phyloP scores from a whole-genome alignment of 2,797 vertebrate species.

The Sebastiscus albofasciatus region DNA sequence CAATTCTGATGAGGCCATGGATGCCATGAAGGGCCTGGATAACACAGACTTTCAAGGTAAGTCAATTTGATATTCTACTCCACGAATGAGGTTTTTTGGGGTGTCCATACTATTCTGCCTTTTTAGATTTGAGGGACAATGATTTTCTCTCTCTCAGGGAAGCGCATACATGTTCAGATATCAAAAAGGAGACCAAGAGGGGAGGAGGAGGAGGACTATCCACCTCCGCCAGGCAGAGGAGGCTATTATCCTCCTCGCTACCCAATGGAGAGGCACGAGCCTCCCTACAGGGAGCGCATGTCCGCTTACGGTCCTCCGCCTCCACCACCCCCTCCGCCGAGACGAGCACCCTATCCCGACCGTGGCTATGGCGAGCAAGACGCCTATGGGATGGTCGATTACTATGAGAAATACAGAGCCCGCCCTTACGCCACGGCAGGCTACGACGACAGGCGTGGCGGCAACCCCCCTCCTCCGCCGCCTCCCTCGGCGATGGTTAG shows the following conservation, averaged over 20 bases:
- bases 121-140: constrained; percentile 17
- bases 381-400: constrained; percentile 78
- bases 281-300: constrained; percentile 74
- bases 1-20: constrained; percentile 85
- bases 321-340: constrained; percentile 74
- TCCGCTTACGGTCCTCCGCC: constrained; percentile 74
- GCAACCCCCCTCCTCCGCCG: constrained; percentile 82
- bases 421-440: constrained; percentile 63
- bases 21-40: constrained; percentile 84
- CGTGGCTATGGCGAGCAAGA: constrained; percentile 69
- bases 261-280: constrained; percentile 73
- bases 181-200: constrained; percentile 93
- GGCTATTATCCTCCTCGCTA: constrained; percentile 78
- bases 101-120: background rate
- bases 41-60: constrained; percentile 85
- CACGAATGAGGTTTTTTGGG: background rate
- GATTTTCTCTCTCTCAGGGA: constrained; percentile 80
- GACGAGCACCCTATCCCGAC: constrained; percentile 73
- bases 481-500: constrained; percentile 85
- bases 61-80: background rate
- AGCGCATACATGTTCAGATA: constrained; percentile 94
- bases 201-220: constrained; percentile 87
- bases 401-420: constrained; percentile 85
- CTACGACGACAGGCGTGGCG: constrained; percentile 74
- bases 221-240: constrained; percentile 71